Conservation (phyloP, 1,140 invertebrate species). For the Plutomurus gul region DNA sequence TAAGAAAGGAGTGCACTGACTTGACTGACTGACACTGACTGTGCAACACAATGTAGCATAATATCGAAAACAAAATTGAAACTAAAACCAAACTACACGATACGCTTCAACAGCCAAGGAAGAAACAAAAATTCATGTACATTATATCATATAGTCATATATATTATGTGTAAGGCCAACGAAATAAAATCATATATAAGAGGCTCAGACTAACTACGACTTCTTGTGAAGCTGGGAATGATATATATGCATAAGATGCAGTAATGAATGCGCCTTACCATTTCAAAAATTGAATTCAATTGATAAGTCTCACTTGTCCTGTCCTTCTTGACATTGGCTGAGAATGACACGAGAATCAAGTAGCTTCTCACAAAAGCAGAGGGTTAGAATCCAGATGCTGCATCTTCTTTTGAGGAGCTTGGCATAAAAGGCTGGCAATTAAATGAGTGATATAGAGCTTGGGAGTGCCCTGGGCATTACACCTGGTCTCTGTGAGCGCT, state of each 20-base stretch:
- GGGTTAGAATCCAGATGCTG: not conserved
- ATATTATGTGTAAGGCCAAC: too few species aligned
- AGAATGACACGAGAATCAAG: slow-evolving; percentile 20
- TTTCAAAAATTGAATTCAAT: slow-evolving; percentile 32
- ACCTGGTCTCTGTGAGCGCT: slow-evolving; percentile 35
- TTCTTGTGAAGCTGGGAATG: not conserved
- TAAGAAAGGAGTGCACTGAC: slow-evolving; percentile 10
- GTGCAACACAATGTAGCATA: slow-evolving; percentile 8
- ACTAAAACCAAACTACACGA: slow-evolving; percentile 5
- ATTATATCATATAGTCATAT: not conserved
- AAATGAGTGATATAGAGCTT: slow-evolving; percentile 45
- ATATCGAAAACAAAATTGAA: not conserved
- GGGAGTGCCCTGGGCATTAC: slow-evolving; percentile 42
- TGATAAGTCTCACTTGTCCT: slow-evolving; percentile 44
- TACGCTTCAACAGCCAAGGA: slow-evolving; percentile 2
- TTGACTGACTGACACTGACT: slow-evolving; percentile 22
- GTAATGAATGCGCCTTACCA: not conserved
- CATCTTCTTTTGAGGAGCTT: slow-evolving; percentile 11
- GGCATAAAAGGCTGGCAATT: slow-evolving; percentile 31
- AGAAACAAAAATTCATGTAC: not conserved
- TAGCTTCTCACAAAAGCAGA: not conserved
- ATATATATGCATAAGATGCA: not conserved
- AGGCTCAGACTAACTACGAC: too few species aligned
- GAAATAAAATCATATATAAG: too few species aligned
- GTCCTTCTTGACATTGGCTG: slow-evolving; percentile 35